These are phyloP conservation scores for Ichneumoninae sp. DNA, from an alignment of 2,888 invertebrate genomes.

Conservation along the genomic window DNA sequence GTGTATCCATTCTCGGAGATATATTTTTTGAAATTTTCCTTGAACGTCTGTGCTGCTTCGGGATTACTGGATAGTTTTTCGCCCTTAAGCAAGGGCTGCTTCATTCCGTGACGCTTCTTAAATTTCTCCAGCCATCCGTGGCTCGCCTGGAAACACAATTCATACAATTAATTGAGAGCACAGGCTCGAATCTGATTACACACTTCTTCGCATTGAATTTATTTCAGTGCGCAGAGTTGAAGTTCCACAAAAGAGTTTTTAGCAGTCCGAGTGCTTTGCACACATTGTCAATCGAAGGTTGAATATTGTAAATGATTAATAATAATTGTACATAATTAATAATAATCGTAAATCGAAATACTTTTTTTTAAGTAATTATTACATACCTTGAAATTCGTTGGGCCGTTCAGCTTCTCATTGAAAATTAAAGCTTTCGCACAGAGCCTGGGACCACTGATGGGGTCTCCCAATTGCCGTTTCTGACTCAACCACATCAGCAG, in stretches of 20 bases:
- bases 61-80: slow-evolving; percentile 66
- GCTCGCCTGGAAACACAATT: slow-evolving; percentile 56
- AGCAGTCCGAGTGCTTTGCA: neutral
- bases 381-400: slow-evolving; percentile 44
- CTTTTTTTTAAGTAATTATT: neutral
- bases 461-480: slow-evolving; percentile 11
- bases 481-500: slow-evolving; percentile 42
- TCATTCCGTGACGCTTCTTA: slow-evolving; percentile 30
- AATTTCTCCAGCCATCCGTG: slow-evolving; percentile 54
- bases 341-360: neutral
- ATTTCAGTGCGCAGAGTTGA: neutral
- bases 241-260: neutral
- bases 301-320: neutral
- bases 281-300: neutral
- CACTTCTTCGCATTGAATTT: neutral
- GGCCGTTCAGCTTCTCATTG: slow-evolving; percentile 44
- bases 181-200: neutral
- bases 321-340: neutral
- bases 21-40: slow-evolving; percentile 33
- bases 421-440: slow-evolving; percentile 59
- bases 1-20: slow-evolving; percentile 38
- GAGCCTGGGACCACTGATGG: slow-evolving; percentile 27
- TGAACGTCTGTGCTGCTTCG: slow-evolving; percentile 49
- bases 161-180: neutral
- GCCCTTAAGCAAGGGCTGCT: slow-evolving; percentile 58